Evolutionary conservation across 1,140 invertebrate species (phyloP).

Genomic region (Neocloeon triangulifer): DNA sequence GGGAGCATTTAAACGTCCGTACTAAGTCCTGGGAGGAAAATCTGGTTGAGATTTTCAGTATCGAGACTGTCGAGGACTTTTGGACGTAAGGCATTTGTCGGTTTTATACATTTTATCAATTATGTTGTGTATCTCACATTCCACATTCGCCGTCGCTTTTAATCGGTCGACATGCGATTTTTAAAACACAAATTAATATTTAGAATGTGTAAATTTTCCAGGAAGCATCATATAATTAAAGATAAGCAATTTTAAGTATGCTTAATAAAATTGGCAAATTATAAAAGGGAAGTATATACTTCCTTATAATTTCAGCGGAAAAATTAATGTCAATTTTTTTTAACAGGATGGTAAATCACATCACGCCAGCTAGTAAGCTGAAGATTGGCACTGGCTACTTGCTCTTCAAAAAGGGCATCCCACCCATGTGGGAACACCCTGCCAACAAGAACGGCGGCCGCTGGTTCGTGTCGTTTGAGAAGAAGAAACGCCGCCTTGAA

Average conservation of each 20-base stretch:
- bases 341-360: constrained; percentile 77
- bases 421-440: constrained; percentile 96
- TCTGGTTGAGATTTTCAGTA: constrained; percentile 75
- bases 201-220: no score
- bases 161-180: no score
- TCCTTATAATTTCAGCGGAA: neutral
- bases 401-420: constrained; percentile 86
- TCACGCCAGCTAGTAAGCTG: constrained; percentile 77
- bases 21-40: constrained; percentile 83
- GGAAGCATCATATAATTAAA: no score
- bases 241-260: no score
- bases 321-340: neutral
- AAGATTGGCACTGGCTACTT: constrained; percentile 83
- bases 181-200: no score
- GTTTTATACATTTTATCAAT: neutral
- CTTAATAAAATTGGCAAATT: no score
- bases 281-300: no score
- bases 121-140: no score
- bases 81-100: constrained; percentile 35
- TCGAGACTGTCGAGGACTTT: constrained; percentile 97
- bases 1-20: constrained; percentile 91
- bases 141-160: no score
- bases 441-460: constrained; percentile 75
- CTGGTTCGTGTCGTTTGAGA: constrained; percentile 82
- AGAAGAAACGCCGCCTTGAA: constrained; percentile 53